Evolutionary conservation across 2,888 invertebrate species (phyloP).

Genomic region (Drosophila birchii): DNA sequence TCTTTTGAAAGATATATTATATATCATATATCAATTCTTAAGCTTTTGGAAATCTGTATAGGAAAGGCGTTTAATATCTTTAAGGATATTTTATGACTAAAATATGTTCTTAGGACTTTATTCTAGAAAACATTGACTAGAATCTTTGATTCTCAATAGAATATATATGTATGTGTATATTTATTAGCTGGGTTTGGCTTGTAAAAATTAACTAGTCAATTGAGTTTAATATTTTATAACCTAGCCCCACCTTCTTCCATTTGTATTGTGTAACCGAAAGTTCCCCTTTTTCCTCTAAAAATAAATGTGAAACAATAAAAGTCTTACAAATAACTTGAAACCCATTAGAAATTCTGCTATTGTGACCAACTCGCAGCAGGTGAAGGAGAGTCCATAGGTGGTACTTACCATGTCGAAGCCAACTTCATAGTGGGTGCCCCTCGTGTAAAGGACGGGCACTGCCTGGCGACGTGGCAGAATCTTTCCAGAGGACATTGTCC

Average conservation of each 20-base stretch:
- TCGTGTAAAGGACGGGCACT: conserved; percentile 91
- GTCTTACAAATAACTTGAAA: not conserved
- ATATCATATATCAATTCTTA: too few species aligned
- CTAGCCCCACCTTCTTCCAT: not conserved
- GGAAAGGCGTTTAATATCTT: not conserved
- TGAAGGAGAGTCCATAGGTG: not conserved
- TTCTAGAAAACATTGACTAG: not conserved
- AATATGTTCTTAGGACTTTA: too few species aligned
- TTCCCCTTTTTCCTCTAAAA: not conserved
- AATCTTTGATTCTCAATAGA: too few species aligned
- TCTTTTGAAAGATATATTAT: too few species aligned
- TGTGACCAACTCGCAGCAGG: conserved; percentile 17
- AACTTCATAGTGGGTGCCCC: conserved; percentile 93
- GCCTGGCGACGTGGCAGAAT: conserved; percentile 86
- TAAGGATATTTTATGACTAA: not conserved
- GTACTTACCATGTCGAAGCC: conserved; percentile 93
- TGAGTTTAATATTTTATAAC: not conserved
- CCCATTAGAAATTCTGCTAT: conserved; percentile 3
- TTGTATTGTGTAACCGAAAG: not conserved
- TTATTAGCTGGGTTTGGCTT: not conserved
- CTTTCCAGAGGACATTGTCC: conserved; percentile 69
- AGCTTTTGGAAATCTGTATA: too few species aligned
- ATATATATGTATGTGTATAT: not conserved
- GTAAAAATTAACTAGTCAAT: not conserved
- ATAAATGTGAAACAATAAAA: not conserved